A percentile compares a stretch with the other conserved stretches of the same genome.
These are phyloP conservation scores for Brachyhypopomus occidentalis DNA, from an alignment of 2,113 vertebrate species.

Conservation along the genomic window DNA sequence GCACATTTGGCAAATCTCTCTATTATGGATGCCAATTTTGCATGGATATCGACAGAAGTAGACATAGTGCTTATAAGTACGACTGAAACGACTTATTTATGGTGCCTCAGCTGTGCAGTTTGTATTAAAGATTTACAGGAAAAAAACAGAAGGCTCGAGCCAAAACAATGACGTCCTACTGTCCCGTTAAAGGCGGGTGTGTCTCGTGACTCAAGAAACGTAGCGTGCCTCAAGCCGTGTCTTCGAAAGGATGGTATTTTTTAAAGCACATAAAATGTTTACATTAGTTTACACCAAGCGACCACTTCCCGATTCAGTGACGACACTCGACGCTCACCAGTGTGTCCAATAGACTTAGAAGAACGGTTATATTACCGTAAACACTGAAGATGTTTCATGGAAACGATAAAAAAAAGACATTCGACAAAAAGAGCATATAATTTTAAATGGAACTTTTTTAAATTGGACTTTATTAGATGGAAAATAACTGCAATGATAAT, in stretches of 20 bases:
- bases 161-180: not conserved
- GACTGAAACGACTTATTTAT: not conserved
- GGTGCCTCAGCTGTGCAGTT: no score
- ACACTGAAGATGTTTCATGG: not conserved
- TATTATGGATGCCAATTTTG: conserved; percentile 58
- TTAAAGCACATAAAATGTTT: conserved; percentile 31
- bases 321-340: not conserved
- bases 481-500: not conserved
- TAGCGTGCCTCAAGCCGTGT: not conserved
- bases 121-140: no score
- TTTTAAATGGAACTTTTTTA: not conserved
- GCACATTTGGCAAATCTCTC: conserved; percentile 57
- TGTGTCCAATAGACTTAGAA: conserved; percentile 6
- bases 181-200: not conserved
- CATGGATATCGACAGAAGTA: conserved; percentile 50
- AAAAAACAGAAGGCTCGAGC: not conserved
- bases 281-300: conserved; percentile 29
- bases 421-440: not conserved
- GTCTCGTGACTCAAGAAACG: not conserved
- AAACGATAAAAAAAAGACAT: no score
- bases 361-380: conserved; percentile 4
- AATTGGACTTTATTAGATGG: conserved; percentile 29
- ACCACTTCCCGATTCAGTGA: conserved; percentile 27
- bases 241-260: not conserved
- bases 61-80: conserved; percentile 42